Base-by-base conservation (phyloP, 1,140 invertebrate species). In the Calliopsis andreniformis region DNA sequence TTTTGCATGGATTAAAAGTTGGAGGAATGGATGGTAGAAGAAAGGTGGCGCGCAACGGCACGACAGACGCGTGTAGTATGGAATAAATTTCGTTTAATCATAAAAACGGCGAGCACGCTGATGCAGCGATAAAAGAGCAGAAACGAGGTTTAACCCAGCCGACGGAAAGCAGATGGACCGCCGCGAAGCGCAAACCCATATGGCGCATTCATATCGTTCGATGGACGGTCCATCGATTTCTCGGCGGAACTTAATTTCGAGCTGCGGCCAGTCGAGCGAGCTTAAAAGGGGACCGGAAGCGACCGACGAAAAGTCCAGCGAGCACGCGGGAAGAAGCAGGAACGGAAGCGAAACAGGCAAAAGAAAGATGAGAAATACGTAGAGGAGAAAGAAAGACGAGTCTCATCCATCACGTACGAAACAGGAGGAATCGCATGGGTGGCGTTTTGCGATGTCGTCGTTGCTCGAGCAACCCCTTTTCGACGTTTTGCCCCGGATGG, bases 401-500 rank as follows among this genome's bases (percentile, higher is more conserved):
- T 49, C 64, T 64, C 81, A 82, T 83, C 81, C 76, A 82, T 83
- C 81, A 78, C 69, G 51, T 1, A 23, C 32, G 59, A 53, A 67
- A 81, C 73, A 53, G 25, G 58, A 67, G 73, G 56, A 81, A 55
- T 82, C 58, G 47, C 72, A 7, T 18, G 66, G 35, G 12, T 43
- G 55, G 32, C 61, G 42, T 75, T 79, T 69, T 53, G 78, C 63
- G 64, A 55, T 68, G 81, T 70, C 49, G 69, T 66, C 64, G 69
- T 58, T 32, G 76, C 64, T 43, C 32, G 32, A 43, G 67, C 76
- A 66, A 62, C 42, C 80, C 49, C 56, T 71, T 82, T 79, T 82
- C 61, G 59, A 39, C 76, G 45, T 78, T 79, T 82, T 70, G 53
- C 53, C 70, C 32, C 45, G 63, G 49, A 72, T 56, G 63, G 61